A percentile compares a stretch with the other conserved stretches of the same genome.
Conservation (phyloP, 92 coral and sea anemone genomes). For the Bergia sp. region DNA sequence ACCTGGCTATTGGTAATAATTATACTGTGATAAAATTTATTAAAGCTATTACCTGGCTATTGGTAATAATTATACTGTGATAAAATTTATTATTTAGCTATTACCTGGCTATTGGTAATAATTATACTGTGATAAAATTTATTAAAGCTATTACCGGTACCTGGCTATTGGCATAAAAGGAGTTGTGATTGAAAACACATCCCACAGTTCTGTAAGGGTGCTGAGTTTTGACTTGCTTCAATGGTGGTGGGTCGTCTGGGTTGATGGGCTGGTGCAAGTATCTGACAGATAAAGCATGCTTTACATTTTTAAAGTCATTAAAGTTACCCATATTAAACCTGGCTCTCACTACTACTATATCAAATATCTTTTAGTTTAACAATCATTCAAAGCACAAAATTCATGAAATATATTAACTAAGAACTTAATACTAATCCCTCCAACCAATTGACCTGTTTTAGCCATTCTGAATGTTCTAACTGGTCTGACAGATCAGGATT, state of each 20-base stretch:
- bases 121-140: no score
- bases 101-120: no score
- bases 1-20: no score
- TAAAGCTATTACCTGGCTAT: slow-evolving; percentile 68
- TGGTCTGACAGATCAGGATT: neutral
- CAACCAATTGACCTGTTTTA: no score
- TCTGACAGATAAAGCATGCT: slow-evolving; percentile 43
- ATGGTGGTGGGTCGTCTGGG: slow-evolving; percentile 94
- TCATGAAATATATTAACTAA: no score
- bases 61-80: slow-evolving; percentile 29
- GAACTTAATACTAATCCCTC: no score
- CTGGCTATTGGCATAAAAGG: slow-evolving; percentile 96
- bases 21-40: no score
- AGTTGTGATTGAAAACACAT: slow-evolving; percentile 89
- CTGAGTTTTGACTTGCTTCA: slow-evolving; percentile 75
- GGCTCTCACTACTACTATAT: no score
- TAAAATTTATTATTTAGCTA: no score
- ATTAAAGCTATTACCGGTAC: slow-evolving; percentile 31
- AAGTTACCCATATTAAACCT: no score
- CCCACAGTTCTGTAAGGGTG: slow-evolving; percentile 96
- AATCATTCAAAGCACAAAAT: no score
- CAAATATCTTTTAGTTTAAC: no score
- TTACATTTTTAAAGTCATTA: neutral
- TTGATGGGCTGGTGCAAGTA: slow-evolving; percentile 85
- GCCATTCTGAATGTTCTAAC: neutral